phyloP scores from a whole-genome alignment of 2,888 invertebrate species.

The Schrankia costaestrigalis region DNA sequence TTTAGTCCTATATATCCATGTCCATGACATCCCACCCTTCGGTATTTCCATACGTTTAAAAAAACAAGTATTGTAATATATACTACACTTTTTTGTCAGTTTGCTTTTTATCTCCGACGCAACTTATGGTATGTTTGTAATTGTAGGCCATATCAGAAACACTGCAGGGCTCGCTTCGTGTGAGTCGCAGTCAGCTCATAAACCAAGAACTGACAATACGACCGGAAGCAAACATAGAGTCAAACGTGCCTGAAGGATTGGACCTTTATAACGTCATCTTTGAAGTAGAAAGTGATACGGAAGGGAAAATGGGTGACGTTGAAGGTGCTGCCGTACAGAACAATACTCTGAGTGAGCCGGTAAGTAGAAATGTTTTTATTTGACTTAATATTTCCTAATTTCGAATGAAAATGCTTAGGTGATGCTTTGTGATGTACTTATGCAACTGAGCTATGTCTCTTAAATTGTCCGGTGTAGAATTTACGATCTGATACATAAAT shows the following conservation, averaged over 20 bases:
- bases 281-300: conserved; percentile 69
- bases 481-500: too few species aligned
- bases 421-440: too few species aligned
- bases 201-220: conserved; percentile 67
- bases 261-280: conserved; percentile 70
- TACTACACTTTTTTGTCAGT: not conserved
- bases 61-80: not conserved
- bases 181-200: conserved; percentile 65
- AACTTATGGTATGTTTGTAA: not conserved
- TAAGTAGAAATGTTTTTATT: conserved; percentile 35
- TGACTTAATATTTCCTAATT: not conserved
- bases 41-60: too few species aligned
- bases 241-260: conserved; percentile 69
- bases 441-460: too few species aligned
- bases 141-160: conserved; percentile 72
- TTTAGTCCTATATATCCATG: too few species aligned
- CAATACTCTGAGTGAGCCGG: conserved; percentile 48
- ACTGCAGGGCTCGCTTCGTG: conserved; percentile 57
- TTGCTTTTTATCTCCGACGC: not conserved
- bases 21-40: too few species aligned
- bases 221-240: conserved; percentile 71
- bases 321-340: conserved; percentile 51
- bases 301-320: conserved; percentile 57
- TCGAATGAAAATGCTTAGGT: too few species aligned
- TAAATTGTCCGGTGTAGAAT: too few species aligned